Evolutionary conservation across 2,113 vertebrate species (phyloP).

Genomic region (Electrona antarctica): DNA sequence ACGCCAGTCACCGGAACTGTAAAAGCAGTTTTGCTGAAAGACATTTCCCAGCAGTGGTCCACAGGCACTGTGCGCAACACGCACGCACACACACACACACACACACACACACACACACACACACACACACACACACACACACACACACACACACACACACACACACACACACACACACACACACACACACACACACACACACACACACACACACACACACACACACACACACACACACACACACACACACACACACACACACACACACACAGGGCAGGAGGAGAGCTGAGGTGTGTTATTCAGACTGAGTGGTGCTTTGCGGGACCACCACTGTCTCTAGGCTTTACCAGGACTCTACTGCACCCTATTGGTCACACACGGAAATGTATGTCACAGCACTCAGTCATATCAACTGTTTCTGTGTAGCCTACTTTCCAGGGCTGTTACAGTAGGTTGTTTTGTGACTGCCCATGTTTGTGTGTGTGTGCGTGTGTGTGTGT

Average conservation of each 20-base stretch:
- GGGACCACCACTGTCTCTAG: not conserved
- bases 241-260: constrained; percentile 9
- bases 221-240: constrained; percentile 12
- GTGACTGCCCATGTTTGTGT: constrained; percentile 2
- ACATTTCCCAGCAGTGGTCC: constrained; percentile 58
- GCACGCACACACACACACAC: constrained; percentile 18
- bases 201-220: not conserved
- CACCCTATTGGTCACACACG: constrained; percentile 65
- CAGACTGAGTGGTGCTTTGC: constrained; percentile 6
- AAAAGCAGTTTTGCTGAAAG: constrained; percentile 60
- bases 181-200: not conserved
- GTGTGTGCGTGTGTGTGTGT: not conserved
- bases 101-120: constrained; percentile 1
- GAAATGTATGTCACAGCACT: constrained; percentile 11
- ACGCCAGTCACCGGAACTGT: constrained; percentile 46
- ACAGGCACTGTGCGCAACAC: constrained; percentile 13
- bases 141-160: constrained; percentile 6
- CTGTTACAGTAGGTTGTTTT: not conserved
- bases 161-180: constrained; percentile 8
- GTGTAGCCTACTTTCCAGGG: not conserved
- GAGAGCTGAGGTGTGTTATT: constrained; percentile 24
- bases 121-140: constrained; percentile 27
- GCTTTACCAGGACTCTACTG: constrained; percentile 66
- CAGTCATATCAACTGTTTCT: not conserved
- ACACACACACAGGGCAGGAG: constrained; percentile 4